Evolutionary conservation across 2,797 vertebrate species (phyloP), one percentile per base, ranked within the genome.

Genomic region (Chelon labrosus): DNA sequence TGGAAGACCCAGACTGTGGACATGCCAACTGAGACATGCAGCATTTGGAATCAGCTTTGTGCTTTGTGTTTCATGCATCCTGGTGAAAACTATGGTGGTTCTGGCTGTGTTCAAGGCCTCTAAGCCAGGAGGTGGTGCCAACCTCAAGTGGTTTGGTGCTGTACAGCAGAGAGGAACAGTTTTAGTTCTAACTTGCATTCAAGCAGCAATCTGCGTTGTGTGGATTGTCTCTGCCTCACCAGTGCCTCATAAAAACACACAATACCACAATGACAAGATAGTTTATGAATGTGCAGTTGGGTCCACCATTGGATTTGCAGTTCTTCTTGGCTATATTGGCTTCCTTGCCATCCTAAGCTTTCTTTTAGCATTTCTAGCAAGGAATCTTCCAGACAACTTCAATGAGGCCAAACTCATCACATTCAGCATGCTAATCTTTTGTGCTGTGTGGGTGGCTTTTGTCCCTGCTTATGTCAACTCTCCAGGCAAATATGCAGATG

Each of bases 401-500:
- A 31, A 31, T 31, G 31, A 31, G 31, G 31, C 31, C 31, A 31
- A 31, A 31, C 31, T 31, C 31, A 31, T 31, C 31, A 31, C 31
- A 31, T 31, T 31, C 31, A 31, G 31, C 31, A 31, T 31, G 31
- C 7, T 31, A 5, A 31, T 31, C 31, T 31, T 31, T 7, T 31
- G 31, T 31, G 31, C 31, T 31, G 31, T 31, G 31, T 31, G 31
- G 31, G 31, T 31, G 46, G 66, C 91, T 10, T 93, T 93, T 44
- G 53, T 93, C 4, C 91, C 90, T 38, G 91, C 89, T n/a, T 93
- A 31, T 31, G 31, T 31, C 31, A 31, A 31, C 31, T 31, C 31
- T 92, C 91, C 92, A 0, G 93, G 92, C 2, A 94, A 93, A 75
- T 93, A 90, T 57, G 87, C 91, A 58, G 91, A 89, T 16, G 89